Evolutionary conservation across 2,113 vertebrate genomes (phyloP), one percentile per base, ranked within the genome.

Genomic region (Reinhardtius hippoglossoides): DNA sequence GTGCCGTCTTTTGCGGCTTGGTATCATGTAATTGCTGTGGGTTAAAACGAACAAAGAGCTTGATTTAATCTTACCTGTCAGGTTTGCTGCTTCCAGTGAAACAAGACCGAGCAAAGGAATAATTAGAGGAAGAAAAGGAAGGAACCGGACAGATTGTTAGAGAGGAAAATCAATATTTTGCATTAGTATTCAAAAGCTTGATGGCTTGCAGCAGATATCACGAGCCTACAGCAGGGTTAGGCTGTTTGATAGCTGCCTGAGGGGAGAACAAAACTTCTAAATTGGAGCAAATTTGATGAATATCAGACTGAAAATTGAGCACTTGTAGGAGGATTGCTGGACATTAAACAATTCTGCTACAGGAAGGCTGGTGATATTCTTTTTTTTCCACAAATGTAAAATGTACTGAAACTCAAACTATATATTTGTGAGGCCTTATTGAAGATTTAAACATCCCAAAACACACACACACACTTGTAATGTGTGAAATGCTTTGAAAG

Each of bases 61-160:
- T 85, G 80, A 91, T 81, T 91, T 89, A 89, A 84, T 90, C 96
- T 96, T 91, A 99, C 98, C 98, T 98, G 96, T 99, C 97, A 64
- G 98, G 98, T 80, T 99, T 98, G 95, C 98, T 99, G 96, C 93
- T 95, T 95, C 91, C 88, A 86, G 76, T 76, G 84, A 90, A 92
- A 83, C 68, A 76, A 83, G 85, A 83, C 67, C 81, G 72, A 84
- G 69, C 71, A 72, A 76, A 66, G 74, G 87, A 86, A 88, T 89
- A 86, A 91, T 88, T 89, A 82, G 74, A 63, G 73, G 72, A 63
- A 68, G 86, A 74, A 88, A 86, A 77, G 87, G 90, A 92, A 91
- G 80, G 86, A 89, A 90, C 91, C 40, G 71, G 83, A 89, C 82
- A 90, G 83, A 89, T 87, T 89, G 88, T 75, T 87, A 89, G 84